Conservation (phyloP, 2,888 invertebrate species). For the Perizoma flavofasciatum region DNA sequence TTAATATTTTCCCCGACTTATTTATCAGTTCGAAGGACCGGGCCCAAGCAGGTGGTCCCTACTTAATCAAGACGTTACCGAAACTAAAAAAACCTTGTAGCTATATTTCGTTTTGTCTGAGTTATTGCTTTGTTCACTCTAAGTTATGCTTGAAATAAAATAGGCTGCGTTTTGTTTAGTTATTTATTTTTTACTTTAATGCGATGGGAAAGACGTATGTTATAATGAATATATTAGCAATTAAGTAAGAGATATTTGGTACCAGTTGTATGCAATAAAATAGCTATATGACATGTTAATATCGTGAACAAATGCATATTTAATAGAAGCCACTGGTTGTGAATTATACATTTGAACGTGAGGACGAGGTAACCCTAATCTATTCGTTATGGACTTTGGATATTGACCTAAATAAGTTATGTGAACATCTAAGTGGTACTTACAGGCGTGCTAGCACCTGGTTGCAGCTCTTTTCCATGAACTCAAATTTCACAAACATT, state of each 20-base stretch:
- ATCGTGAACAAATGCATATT: constrained; percentile 62
- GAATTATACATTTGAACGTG: constrained; percentile 41
- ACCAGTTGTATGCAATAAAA: constrained; percentile 70
- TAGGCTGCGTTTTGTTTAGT: constrained; percentile 67
- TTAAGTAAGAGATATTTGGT: constrained; percentile 60
- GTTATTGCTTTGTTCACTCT: constrained; percentile 71
- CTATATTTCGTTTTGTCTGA: constrained; percentile 75
- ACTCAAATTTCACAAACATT: too few species aligned
- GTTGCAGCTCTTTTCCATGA: background rate
- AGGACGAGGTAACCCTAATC: constrained; percentile 37
- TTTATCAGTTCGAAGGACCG: constrained; percentile 72
- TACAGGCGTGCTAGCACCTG: background rate
- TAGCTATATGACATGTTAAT: constrained; percentile 70
- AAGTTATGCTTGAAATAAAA: constrained; percentile 65
- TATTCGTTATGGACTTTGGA: constrained; percentile 33
- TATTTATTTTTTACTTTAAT: constrained; percentile 76
- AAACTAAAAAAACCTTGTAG: constrained; percentile 69
- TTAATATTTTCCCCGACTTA: constrained; percentile 75
- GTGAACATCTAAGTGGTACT: constrained; percentile 6
- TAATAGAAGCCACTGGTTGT: constrained; percentile 51
- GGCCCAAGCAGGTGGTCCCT: constrained; percentile 79
- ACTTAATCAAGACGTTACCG: constrained; percentile 83
- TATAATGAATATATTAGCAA: constrained; percentile 80
- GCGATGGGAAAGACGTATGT: constrained; percentile 76
- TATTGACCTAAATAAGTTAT: constrained; percentile 33